Evolutionary conservation across 2,797 vertebrate species (phyloP), one percentile per base, ranked within the genome.

Genomic region (Cuculus canorus): DNA sequence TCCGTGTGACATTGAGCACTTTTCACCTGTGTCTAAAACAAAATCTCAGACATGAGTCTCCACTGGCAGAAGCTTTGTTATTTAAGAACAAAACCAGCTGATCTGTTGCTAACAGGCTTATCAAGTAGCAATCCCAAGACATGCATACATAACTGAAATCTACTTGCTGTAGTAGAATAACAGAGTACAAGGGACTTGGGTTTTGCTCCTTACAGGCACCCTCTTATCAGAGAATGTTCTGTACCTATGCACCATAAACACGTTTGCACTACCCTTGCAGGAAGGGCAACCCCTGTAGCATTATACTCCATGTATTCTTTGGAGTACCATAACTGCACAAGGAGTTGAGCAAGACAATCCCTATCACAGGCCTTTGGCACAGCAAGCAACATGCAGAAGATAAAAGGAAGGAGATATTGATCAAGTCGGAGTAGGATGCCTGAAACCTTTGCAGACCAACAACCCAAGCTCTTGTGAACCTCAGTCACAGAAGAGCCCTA

Each of bases 211-310:
- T 79, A 66, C 73, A 93, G 39, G 28, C 32, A 80, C 5, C 3
- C 12, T 86, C 64, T 95, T 96, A 93, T 92, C 91, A 92, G 77
- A 72, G 87, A 73, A 78, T 5, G 60, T 94, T 91, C 95, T 86
- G 83, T 95, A 85, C 92, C 37, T 73, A 59, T 3, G 18, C 32
- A 57, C 82, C 61, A 88, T 80, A 86, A 96, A 86, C 37, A 65
- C 59, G 54, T 32, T 43, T 54, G 27, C 0, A 0, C 54, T 91
- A 61, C 54, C 65, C 79, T 75, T 72, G 72, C 37, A 76, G 72
- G 52, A 97, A 92, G 50, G 83, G 8, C 68, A 86, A 68, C 24
- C 35, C 80, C 28, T 52, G 66, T 11, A 92, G 52, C 43, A 45
- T 1, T 1, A 18, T 28, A 69, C 69, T 79, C 27, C 60, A 14